Evolutionary conservation across 2,113 vertebrate genomes (phyloP).

Genomic region (Crotalus horridus): DNA sequence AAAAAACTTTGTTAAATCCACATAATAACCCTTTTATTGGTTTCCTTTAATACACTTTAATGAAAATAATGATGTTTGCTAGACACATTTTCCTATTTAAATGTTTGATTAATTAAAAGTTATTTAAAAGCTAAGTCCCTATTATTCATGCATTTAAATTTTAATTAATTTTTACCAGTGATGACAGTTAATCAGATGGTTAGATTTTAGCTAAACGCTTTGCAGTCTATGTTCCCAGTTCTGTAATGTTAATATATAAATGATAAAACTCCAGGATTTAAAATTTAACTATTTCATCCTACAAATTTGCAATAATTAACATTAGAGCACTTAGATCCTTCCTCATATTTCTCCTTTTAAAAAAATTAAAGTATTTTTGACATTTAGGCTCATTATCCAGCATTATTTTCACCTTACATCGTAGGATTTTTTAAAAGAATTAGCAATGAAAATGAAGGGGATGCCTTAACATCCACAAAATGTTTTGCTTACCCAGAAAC

Average conservation of each 20-base stretch:
- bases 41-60: constrained; percentile 61
- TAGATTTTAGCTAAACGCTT: constrained; percentile 72
- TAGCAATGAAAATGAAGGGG: constrained; percentile 53
- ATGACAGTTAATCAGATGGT: constrained; percentile 69
- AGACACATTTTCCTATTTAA: constrained; percentile 76
- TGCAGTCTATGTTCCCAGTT: constrained; percentile 76
- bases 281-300: constrained; percentile 73
- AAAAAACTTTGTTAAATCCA: constrained; percentile 52
- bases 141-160: constrained; percentile 69
- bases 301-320: constrained; percentile 67
- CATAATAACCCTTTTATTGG: constrained; percentile 64
- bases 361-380: constrained; percentile 52
- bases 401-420: constrained; percentile 71
- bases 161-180: constrained; percentile 68
- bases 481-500: constrained; percentile 60
- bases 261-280: constrained; percentile 71
- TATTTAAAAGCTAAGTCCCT: constrained; percentile 71
- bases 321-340: constrained; percentile 75
- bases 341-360: constrained; percentile 57
- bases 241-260: constrained; percentile 69
- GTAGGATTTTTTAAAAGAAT: constrained; percentile 42
- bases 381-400: constrained; percentile 70
- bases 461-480: constrained; percentile 65
- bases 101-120: constrained; percentile 66
- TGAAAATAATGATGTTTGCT: constrained; percentile 62